Conservation (phyloP, 2,797 vertebrate genomes). For the Anolis apletophallus region DNA sequence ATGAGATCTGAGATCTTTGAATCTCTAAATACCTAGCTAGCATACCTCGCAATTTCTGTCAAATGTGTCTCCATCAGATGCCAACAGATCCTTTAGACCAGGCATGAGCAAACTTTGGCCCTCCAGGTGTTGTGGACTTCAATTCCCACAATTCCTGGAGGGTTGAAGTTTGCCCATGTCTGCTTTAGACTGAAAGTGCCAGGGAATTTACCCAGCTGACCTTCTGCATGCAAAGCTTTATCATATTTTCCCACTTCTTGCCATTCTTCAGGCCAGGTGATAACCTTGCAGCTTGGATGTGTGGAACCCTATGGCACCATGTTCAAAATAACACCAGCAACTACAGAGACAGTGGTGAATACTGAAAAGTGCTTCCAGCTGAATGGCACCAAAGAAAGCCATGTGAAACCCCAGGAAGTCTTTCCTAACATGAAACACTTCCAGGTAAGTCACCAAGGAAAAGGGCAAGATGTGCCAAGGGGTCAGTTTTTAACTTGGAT, state of each 20-base stretch:
- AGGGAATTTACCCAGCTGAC: not conserved
- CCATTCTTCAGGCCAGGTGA: constrained; percentile 79
- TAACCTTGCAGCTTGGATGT: constrained; percentile 79
- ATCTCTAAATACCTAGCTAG: no score
- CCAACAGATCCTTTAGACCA: not conserved
- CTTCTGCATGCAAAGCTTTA: not conserved
- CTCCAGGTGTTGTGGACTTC: no score
- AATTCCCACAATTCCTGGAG: no score
- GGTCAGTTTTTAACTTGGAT: not conserved
- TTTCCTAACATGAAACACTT: constrained; percentile 80
- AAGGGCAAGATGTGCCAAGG: not conserved
- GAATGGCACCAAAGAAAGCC: constrained; percentile 80
- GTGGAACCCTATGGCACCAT: constrained; percentile 74
- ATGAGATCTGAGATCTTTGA: no score
- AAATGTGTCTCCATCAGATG: not conserved
- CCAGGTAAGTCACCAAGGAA: constrained; percentile 68
- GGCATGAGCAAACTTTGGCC: no score
- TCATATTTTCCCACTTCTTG: not conserved
- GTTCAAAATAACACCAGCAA: constrained; percentile 84
- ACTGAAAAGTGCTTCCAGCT: constrained; percentile 84
- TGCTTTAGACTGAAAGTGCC: not conserved
- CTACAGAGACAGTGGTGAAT: constrained; percentile 82
- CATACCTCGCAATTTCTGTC: no score
- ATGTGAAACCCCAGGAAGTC: constrained; percentile 72
- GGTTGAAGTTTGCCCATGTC: no score